Evolutionary conservation across 2,888 invertebrate species (phyloP), one percentile per base, ranked within the genome.

Genomic region (Eupithecia subfuscata): DNA sequence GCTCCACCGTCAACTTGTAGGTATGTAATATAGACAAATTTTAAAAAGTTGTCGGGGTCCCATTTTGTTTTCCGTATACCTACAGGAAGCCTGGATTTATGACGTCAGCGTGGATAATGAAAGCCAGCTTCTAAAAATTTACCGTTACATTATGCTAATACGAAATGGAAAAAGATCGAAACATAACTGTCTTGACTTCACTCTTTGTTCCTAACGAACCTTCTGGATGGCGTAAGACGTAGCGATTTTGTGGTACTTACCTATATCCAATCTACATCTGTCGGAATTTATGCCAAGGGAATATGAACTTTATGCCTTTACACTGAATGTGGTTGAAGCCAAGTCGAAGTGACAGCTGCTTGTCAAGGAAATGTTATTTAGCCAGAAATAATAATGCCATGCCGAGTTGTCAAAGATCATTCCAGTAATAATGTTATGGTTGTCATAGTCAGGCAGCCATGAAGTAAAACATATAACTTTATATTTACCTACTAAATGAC

Each of bases 241-340:
- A 67, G 67, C 34, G 4, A 67, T n/a, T 30, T 67, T 40, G 37
- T 67, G 40, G 1, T 40, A 9, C 34, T 34, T 64, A 34, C 18
- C 30, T 64, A 64, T 78, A 71, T 79, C 76, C 70, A 73, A 48
- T 74, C 83, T 63, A 80, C 65, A 68, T 22, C 75, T 70, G 40
- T 25, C 73, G 25, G 60, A 16, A 34, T 73, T 37, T 16, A 40
- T 73, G 70, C 40, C 56, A 37, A 30, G 16, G 60, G 45, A 73
- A 76, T 22, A 14, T 68, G 56, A 76, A 67, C 67, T 60, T 70
- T 67, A 40, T 68, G 18, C 34, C 14, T 25, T 63, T 34, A 34
- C 14, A 56, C 2, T 43, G 69, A 52, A 64, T 60, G n/a, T 7
- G 52, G 64, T n/a, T 70, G 67, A 43, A 30, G 60, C 18, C 11